phyloP scores from a whole-genome alignment of 2,113 vertebrate genomes.

The Lepus americanus region DNA sequence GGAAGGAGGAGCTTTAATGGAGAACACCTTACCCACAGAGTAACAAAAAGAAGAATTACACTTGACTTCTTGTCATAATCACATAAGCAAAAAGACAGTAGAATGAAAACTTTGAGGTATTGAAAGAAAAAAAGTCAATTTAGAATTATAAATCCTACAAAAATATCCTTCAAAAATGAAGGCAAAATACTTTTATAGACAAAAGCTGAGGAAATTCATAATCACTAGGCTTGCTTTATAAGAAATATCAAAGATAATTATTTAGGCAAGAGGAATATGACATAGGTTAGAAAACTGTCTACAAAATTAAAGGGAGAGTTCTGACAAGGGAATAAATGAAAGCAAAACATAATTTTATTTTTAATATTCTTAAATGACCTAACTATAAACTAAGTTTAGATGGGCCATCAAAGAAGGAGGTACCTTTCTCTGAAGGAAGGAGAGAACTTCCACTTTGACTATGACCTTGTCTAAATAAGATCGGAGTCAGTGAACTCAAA shows the following conservation, averaged over 20 bases:
- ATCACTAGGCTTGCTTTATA: neutral
- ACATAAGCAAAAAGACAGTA: neutral
- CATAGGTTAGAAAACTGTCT: neutral
- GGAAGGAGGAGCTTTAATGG: neutral
- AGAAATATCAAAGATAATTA: conserved; percentile 10
- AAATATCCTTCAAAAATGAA: neutral
- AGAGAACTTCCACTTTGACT: too few relatives aligned
- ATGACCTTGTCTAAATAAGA: too few relatives aligned
- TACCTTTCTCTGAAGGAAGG: too few relatives aligned
- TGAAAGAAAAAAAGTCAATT: neutral
- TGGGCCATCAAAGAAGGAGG: too few relatives aligned
- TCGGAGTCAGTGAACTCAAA: too few relatives aligned
- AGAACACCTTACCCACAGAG: neutral
- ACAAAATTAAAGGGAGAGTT: conserved; percentile 3
- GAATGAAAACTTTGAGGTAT: neutral
- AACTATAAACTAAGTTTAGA: neutral
- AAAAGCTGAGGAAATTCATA: neutral
- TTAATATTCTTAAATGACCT: neutral
- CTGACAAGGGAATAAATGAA: neutral
- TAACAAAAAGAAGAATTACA: conserved; percentile 52
- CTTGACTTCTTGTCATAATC: neutral
- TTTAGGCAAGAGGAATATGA: neutral
- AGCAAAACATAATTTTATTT: neutral
- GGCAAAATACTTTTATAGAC: neutral
- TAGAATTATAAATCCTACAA: conserved; percentile 35